Conservation (phyloP, 2,888 invertebrate species). For the Hypomecis punctinalis region DNA sequence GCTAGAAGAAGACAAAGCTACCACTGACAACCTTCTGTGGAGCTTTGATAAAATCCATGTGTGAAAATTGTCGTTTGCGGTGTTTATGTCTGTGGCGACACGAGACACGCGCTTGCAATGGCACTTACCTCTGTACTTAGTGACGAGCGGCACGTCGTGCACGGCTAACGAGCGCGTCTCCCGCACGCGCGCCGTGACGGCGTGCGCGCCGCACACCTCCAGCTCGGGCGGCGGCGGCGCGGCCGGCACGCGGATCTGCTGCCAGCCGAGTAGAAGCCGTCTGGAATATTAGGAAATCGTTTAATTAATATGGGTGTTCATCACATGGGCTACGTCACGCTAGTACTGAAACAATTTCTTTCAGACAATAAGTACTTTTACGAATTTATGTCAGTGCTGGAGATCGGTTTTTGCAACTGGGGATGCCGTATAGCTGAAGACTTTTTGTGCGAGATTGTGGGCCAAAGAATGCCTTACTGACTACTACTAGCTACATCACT, state of each 20-base stretch:
- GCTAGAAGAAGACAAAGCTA: no score
- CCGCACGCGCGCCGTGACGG: conserved; percentile 87
- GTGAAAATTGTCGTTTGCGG: no score
- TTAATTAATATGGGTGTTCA: neutral
- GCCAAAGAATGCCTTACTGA: no score
- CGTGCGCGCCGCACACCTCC: conserved; percentile 90
- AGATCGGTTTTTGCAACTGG: no score
- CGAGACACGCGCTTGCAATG: neutral
- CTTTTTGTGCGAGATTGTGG: no score
- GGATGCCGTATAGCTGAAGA: no score
- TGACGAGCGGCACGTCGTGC: conserved; percentile 92
- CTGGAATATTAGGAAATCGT: conserved; percentile 45
- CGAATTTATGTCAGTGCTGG: no score
- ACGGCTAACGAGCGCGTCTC: conserved; percentile 88
- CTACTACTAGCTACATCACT: no score
- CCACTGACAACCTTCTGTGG: no score
- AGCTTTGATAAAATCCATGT: no score
- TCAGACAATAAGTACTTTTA: no score
- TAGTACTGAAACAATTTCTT: neutral
- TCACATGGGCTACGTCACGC: neutral
- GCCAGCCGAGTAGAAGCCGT: conserved; percentile 93
- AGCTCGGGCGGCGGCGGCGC: conserved; percentile 92
- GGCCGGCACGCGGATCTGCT: conserved; percentile 93
- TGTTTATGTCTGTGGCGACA: no score
- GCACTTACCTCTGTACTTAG: conserved; percentile 97